Base-by-base conservation (phyloP, 2,888 invertebrate species). In the Aethes cnicana region DNA sequence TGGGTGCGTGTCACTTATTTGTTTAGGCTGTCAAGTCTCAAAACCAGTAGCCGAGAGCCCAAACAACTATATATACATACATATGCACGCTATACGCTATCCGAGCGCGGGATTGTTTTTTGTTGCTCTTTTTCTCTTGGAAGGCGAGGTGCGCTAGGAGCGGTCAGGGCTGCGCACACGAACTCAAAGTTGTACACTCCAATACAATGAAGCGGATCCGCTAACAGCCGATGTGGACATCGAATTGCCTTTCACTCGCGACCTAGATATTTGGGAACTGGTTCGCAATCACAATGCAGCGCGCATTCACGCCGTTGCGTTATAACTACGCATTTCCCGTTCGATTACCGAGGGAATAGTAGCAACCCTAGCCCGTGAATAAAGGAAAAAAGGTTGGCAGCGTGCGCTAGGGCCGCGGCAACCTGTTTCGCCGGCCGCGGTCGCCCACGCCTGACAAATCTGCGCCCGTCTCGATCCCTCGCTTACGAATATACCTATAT, bases 181-280 rank as follows among this genome's bases (percentile, higher is more conserved):
- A 25, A 43, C 21, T 21, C 17, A 28, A 26, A 37, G 20, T 21
- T 20, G 20, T 20, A 41, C 30, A 23, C 21, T 26, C 8, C 26
- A 46, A 50, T 58, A 55, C 57, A 66, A 68, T 64, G 55, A 49
- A 57, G 59, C 61, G 67, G 72, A 73, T 78, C 72, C 74, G 74
- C 74, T 39, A 68, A 62, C 68, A 60, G 63, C 62, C 58, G 63
- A 66, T 60, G 62, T 73, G 70, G 80, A 80, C 81, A 77, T 69
- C 77, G 76, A 69, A 67, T 76, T 77, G 83, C 88, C 88, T 89
- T 89, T 89, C 88, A 87, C 88, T 87, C 77, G n/a, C n/a, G 88
- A 81, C 88, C 88, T 80, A 84, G 81, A 86, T 88, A 82, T 85
- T 88, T 86, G 56, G 83, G 80, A 87, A 85, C 87, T 82, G 81